Percentiles rank a stretch among this genome's conserved stretches.
These are phyloP conservation scores for Morinoia aosen DNA, from an alignment of 2,888 invertebrate genomes.

Conservation along the genomic window DNA sequence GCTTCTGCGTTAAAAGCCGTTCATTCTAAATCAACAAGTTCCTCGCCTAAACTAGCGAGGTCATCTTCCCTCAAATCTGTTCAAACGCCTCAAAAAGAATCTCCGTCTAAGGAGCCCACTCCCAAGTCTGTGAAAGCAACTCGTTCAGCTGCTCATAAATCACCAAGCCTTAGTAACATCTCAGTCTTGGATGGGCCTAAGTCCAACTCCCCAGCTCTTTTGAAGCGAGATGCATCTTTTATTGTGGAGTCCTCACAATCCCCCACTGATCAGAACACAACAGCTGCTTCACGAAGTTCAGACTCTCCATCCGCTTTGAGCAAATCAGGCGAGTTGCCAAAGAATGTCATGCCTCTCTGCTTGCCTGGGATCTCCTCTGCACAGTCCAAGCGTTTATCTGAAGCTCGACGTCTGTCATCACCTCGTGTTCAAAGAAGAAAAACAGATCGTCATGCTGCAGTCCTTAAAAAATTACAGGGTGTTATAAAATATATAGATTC, in stretches of 20 bases:
- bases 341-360: not conserved
- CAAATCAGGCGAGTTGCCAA: not conserved
- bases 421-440: not conserved
- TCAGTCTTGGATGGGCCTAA: not conserved
- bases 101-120: not conserved
- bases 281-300: not conserved
- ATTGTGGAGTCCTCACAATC: not conserved
- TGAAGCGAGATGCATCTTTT: not conserved
- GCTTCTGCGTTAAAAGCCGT: no score
- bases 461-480: no score
- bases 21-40: not conserved
- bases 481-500: not conserved
- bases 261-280: not conserved
- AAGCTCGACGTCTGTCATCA: slow-evolving; percentile 15
- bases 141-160: not conserved
- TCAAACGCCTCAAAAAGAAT: not conserved
- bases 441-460: no score
- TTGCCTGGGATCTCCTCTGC: slow-evolving; percentile 1
- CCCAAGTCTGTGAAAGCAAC: not conserved
- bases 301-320: not conserved
- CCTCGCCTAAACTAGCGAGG: not conserved
- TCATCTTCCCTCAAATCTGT: not conserved
- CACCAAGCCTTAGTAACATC: not conserved
- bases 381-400: not conserved
- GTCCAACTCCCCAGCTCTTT: not conserved